Evolutionary conservation across 1,140 invertebrate species (phyloP).

Genomic region (Pantala flavescens): DNA sequence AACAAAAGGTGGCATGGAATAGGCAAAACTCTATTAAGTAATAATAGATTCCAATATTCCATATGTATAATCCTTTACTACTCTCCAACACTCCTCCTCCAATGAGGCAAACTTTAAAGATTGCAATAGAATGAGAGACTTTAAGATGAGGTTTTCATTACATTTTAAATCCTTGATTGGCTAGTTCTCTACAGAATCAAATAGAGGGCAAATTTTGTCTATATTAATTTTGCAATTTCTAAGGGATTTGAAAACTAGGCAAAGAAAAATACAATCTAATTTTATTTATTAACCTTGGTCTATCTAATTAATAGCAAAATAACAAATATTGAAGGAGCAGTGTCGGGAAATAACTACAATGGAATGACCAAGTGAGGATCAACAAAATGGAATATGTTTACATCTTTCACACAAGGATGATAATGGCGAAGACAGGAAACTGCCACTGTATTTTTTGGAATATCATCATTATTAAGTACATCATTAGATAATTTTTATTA

Average conservation of each 20-base stretch:
- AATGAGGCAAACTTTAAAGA: neutral
- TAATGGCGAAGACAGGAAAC: neutral
- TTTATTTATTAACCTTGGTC: neutral
- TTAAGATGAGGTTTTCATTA: neutral
- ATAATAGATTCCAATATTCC: neutral
- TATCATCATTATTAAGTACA: neutral
- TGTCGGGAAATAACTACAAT: neutral
- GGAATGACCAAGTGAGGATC: slow-evolving; percentile 8
- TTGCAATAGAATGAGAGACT: neutral
- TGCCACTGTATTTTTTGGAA: neutral
- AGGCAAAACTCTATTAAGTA: neutral
- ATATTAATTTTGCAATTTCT: neutral
- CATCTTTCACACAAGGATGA: neutral
- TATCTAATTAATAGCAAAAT: neutral
- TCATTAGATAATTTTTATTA: neutral
- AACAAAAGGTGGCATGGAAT: neutral
- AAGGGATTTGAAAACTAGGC: neutral
- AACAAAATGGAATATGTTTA: neutral
- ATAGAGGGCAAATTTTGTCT: neutral
- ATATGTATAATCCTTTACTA: neutral
- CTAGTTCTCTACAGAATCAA: neutral
- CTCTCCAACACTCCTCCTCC: neutral
- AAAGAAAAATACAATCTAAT: neutral
- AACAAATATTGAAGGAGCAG: neutral
- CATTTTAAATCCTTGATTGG: neutral